Percentiles rank a stretch among this genome's conserved stretches.
These are phyloP conservation scores for Lissonota sp. DNA, from an alignment of 2,888 invertebrate genomes.

Conservation along the genomic window DNA sequence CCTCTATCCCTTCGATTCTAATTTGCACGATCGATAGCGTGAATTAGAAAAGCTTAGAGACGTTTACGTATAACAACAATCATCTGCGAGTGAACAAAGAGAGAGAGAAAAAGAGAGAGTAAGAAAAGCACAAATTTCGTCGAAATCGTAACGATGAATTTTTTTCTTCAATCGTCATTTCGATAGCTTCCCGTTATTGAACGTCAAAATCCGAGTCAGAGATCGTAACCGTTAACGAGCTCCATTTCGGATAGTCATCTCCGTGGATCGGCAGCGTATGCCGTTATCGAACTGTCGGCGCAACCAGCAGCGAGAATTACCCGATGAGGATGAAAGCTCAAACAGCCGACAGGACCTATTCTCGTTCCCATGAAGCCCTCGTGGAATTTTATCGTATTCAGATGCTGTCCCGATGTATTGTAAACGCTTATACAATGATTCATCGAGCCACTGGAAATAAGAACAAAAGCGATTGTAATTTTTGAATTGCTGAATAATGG, in stretches of 20 bases:
- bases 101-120: neutral
- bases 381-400: conserved; percentile 94
- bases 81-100: neutral
- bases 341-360: conserved; percentile 94
- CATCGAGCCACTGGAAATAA: conserved; percentile 88
- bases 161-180: conserved; percentile 20
- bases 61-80: too few relatives aligned
- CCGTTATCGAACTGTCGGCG: conserved; percentile 93
- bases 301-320: conserved; percentile 94
- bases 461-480: neutral
- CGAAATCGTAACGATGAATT: neutral
- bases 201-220: conserved; percentile 51
- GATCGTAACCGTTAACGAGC: conserved; percentile 74
- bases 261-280: conserved; percentile 90
- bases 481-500: too few relatives aligned
- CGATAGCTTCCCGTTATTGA: neutral
- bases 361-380: conserved; percentile 95
- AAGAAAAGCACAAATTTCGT: neutral
- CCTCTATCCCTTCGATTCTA: neutral
- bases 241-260: conserved; percentile 86
- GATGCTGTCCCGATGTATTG: conserved; percentile 89
- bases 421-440: conserved; percentile 92
- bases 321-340: conserved; percentile 95
- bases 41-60: neutral
- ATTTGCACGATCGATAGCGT: conserved; percentile 3